A percentile compares a stretch with the other conserved stretches of the same genome.
phyloP scores from a whole-genome alignment of 2,888 invertebrate species.

The Heliconius sara region DNA sequence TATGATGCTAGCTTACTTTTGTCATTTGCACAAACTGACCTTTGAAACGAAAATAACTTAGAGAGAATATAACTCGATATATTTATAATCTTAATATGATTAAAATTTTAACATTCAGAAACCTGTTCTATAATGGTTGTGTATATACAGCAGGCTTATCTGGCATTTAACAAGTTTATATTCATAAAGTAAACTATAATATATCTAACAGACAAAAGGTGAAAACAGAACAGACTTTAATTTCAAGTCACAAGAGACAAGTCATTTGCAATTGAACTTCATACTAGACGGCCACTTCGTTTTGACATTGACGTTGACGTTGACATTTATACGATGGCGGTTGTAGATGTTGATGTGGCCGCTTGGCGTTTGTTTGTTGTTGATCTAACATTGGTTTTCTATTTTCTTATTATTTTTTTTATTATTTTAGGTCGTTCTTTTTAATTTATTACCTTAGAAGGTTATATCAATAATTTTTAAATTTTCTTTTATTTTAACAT shows the following conservation, averaged over 20 bases:
- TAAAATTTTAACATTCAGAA: too few species aligned
- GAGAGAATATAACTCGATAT: too few species aligned
- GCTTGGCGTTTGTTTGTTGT: slow-evolving; percentile 26
- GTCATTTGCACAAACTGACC: not conserved
- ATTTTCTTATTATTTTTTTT: not conserved
- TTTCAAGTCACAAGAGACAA: not conserved
- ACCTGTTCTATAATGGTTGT: too few species aligned
- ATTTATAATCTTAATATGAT: too few species aligned
- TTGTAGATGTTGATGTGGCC: slow-evolving; percentile 8
- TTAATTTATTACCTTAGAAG: not conserved
- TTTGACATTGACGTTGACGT: slow-evolving; percentile 3
- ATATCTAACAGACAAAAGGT: too few species aligned
- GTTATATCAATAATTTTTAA: not conserved
- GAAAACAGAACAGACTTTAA: not conserved
- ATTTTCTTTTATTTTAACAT: not conserved
- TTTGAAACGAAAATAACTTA: not conserved
- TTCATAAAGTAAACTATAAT: not conserved
- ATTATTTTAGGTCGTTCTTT: slow-evolving; percentile 10
- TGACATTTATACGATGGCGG: not conserved
- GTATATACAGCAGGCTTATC: too few species aligned
- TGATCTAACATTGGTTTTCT: slow-evolving; percentile 15
- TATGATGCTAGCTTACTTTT: not conserved
- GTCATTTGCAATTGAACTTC: not conserved
- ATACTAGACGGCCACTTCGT: not conserved
- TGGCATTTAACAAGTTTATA: not conserved